phyloP scores from a whole-genome alignment of 2,113 vertebrate genomes.

The Myiozetetes cayanensis region DNA sequence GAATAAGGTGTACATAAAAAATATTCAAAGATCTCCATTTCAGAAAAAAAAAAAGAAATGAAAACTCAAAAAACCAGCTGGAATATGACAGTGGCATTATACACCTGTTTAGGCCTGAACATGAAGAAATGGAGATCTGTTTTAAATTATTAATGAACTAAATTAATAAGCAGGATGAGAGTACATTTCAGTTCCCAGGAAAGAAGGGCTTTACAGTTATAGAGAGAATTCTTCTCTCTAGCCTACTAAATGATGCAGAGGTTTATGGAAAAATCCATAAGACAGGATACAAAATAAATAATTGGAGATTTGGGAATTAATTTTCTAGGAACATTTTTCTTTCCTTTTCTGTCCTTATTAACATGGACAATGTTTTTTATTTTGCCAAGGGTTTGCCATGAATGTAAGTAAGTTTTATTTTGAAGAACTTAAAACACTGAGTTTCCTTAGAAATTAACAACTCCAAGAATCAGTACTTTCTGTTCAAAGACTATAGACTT shows the following conservation, averaged over 20 bases:
- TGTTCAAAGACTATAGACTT: not conserved
- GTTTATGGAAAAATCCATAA: not conserved
- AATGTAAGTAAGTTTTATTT: not conserved
- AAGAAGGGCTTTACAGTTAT: not conserved
- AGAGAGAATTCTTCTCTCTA: not conserved
- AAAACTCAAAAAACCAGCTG: not conserved
- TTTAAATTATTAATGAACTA: conserved; percentile 26
- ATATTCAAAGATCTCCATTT: not conserved
- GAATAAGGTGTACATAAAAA: not conserved
- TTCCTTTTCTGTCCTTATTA: not conserved
- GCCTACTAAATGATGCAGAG: not conserved
- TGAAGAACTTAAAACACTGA: not conserved
- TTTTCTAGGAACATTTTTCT: not conserved
- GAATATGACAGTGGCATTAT: not conserved
- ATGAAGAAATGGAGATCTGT: not conserved
- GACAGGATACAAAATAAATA: not conserved
- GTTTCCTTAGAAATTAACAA: not conserved
- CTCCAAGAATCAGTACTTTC: not conserved
- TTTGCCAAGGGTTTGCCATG: not conserved
- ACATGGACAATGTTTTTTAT: not conserved
- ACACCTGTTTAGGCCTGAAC: not conserved
- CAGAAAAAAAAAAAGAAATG: not conserved
- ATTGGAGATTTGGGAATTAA: not conserved
- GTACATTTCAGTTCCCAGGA: not conserved
- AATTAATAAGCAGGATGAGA: not conserved